A percentile compares a stretch with the other conserved stretches of the same genome.
Conservation (phyloP, 2,797 vertebrate genomes). For the Dendrocincla tyrannina region DNA sequence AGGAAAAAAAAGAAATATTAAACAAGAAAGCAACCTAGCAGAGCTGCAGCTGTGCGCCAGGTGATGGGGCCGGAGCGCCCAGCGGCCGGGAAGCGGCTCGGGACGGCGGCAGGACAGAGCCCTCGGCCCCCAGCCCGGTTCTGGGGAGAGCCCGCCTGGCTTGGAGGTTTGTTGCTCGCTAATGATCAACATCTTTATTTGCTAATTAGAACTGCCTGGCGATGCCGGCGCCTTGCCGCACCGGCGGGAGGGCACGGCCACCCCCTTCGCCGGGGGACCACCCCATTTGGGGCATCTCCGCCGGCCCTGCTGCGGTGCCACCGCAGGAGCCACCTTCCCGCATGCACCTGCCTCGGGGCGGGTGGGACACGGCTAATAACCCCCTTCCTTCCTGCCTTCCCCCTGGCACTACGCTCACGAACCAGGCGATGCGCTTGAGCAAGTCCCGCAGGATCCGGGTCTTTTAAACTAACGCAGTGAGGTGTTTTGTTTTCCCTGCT, state of each 20-base stretch:
- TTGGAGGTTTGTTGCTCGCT: background rate
- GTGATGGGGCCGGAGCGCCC: background rate
- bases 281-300: background rate
- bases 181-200: slow-evolving; percentile 6
- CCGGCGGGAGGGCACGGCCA: background rate
- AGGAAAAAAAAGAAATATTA: fast-evolving
- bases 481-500: background rate
- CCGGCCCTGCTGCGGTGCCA: background rate
- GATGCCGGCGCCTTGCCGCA: background rate
- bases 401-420: fast-evolving
- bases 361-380: too few relatives aligned
- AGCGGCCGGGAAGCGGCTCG: background rate
- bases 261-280: background rate
- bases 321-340: background rate
- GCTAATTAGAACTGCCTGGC: slow-evolving; percentile 20
- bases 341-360: background rate
- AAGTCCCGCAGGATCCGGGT: background rate
- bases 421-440: fast-evolving
- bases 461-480: background rate
- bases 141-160: background rate
- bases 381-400: background rate
- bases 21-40: background rate
- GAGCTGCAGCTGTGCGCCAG: background rate
- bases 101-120: background rate
- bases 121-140: background rate